phyloP scores from a whole-genome alignment of 2,113 vertebrate species.

The Eurystomus gularis region DNA sequence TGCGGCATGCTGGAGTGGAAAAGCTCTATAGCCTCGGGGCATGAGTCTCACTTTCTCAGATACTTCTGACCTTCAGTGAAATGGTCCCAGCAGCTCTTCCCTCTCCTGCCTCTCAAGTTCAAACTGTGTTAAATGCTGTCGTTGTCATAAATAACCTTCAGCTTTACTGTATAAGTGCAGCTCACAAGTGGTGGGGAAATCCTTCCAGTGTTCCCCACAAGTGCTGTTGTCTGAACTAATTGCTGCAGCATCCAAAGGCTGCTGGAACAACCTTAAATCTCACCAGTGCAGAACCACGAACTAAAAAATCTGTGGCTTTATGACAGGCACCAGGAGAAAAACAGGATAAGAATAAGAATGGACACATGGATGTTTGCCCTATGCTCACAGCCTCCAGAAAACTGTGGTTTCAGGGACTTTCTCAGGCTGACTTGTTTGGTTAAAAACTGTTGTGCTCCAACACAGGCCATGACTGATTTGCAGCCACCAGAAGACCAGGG shows the following conservation, averaged over 20 bases:
- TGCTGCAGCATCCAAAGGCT: neutral
- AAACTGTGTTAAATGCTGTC: fast-evolving
- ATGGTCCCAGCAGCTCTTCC: neutral
- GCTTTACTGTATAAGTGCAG: neutral
- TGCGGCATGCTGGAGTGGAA: neutral
- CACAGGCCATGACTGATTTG: fast-evolving
- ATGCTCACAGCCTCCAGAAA: neutral
- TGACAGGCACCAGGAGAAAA: neutral
- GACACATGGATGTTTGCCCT: neutral
- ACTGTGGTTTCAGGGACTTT: neutral
- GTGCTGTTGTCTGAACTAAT: neutral
- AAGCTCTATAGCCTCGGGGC: neutral
- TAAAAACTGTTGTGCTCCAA: neutral
- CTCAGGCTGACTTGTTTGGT: neutral
- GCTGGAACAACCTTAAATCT: neutral
- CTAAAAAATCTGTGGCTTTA: neutral
- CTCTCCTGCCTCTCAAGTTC: neutral
- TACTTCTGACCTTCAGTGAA: neutral
- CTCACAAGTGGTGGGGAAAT: neutral
- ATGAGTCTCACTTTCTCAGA: neutral
- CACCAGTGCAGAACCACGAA: neutral
- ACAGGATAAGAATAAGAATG: neutral
- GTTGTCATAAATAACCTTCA: neutral
- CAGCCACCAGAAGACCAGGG: neutral
- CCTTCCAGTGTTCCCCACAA: neutral